Conservation (phyloP, 23 tunicate species). For the Trididemnum nubilum region DNA sequence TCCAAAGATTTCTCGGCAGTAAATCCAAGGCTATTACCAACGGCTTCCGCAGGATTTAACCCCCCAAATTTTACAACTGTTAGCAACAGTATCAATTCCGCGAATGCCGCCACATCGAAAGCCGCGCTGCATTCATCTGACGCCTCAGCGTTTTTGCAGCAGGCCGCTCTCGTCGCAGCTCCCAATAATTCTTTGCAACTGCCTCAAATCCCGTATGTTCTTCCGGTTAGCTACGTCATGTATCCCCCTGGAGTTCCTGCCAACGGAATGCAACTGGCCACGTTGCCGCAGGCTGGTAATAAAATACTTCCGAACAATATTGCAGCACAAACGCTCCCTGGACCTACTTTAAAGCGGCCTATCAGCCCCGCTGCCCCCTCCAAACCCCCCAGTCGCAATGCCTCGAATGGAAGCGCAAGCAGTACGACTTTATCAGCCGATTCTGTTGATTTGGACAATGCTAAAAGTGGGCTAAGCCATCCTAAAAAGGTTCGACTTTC, state of each 20-base stretch:
- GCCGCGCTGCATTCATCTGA: not conserved
- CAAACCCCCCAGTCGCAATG: conserved; percentile 14
- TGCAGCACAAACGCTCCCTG: not conserved
- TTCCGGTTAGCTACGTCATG: conserved; percentile 49
- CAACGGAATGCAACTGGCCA: conserved; percentile 13
- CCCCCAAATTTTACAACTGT: not conserved
- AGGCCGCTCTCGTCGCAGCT: not conserved
- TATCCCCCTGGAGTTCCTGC: conserved; percentile 22
- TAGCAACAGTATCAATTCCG: not conserved
- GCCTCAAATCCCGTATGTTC: conserved; percentile 23
- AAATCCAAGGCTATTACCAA: not conserved
- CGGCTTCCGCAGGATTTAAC: not conserved
- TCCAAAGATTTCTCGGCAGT: not conserved
- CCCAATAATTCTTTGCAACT: conserved; percentile 8
- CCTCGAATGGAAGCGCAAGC: conserved; percentile 42
- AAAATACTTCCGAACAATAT: not conserved
- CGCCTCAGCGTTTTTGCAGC: conserved; percentile 1
- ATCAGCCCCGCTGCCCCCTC: not conserved
- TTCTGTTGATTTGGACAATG: conserved; percentile 19
- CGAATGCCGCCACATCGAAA: not conserved
- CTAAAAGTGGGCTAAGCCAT: not conserved
- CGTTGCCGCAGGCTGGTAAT: conserved; percentile 12
- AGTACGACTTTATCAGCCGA: conserved; percentile 45
- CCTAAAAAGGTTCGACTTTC: conserved; percentile 17
- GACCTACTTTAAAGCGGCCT: conserved; percentile 4